Evolutionary conservation across 2,888 invertebrate species (phyloP), one percentile per base, ranked within the genome.

Genomic region (Polymixis lichenea): DNA sequence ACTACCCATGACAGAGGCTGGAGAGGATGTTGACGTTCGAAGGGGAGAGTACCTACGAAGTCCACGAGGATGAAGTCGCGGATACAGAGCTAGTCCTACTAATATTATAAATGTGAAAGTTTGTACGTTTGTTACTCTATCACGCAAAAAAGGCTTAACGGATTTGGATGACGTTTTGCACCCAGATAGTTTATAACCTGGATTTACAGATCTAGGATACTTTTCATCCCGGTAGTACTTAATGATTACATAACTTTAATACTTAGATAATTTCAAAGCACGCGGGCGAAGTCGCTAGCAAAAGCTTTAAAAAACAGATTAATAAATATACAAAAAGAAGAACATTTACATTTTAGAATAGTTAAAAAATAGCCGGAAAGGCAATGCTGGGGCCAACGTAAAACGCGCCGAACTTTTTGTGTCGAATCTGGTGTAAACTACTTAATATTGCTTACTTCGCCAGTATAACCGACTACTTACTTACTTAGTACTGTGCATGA

Each of bases 401-500:
- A 32, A 53, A 28, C 15, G 49, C 22, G 28, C 49, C 22, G 15
- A 65, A 15, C 22, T 28, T 65, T 25, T 72, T 22, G 53, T 55
- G 17, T 53, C 28, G 28, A 68, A 68, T 11, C 19, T 19, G 38
- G 43, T 68, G 15, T 8, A 25, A 43, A 25, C 15, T 60, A 46
- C 15, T 60, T 46, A 22, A 6, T 25, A 49, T 38, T 17, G 15
- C 22, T 51, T 19, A 71, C n/a, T 13, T 68, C 4, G 38, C 15
- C 19, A 38, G 15, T 51, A 46, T 62, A 71, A 49, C 32, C 15
- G 22, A n/a, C 43, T 28, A 58, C 51, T 75, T 65, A 51, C 43
- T 76, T 66, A 43, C 22, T 51, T 38, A 13, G 8, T 64, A 61
- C 62, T 65, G 49, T 72, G 53, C 76, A 86, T 86, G 83, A 88